These are phyloP conservation scores for Andrena haemorrhoa DNA, from an alignment of 2,888 invertebrate genomes.

Conservation along the genomic window DNA sequence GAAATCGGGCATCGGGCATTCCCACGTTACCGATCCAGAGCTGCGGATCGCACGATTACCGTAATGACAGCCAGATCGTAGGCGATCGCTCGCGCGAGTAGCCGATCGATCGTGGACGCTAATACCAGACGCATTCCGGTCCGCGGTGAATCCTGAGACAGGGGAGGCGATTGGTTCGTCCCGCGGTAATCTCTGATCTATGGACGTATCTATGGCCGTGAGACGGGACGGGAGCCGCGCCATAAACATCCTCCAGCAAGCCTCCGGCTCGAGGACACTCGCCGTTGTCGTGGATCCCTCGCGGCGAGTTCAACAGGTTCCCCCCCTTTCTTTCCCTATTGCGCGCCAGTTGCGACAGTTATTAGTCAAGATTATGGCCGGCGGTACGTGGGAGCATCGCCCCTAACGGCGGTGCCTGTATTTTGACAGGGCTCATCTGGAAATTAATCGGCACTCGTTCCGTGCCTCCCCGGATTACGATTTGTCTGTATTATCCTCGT, in stretches of 20 bases:
- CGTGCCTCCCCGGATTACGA: constrained; percentile 80
- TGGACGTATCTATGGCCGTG: constrained; percentile 62
- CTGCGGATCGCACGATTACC: constrained; percentile 35
- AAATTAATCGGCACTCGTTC: constrained; percentile 82
- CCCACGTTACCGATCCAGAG: constrained; percentile 52
- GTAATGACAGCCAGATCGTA: constrained; percentile 28
- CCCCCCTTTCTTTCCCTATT: constrained; percentile 46
- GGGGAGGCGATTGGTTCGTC: constrained; percentile 64
- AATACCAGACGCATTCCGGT: constrained; percentile 38
- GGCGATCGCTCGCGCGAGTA: constrained; percentile 31
- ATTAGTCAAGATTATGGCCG: constrained; percentile 81
- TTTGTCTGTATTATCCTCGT: constrained; percentile 81
- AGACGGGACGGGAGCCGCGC: constrained; percentile 43
- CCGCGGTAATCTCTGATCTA: constrained; percentile 67
- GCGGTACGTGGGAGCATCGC: constrained; percentile 64
- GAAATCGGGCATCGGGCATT: constrained; percentile 3
- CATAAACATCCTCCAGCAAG: constrained; percentile 33
- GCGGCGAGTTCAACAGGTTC: constrained; percentile 57
- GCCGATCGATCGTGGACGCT: constrained; percentile 40
- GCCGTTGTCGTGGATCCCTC: constrained; percentile 41
- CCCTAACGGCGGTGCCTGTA: constrained; percentile 74
- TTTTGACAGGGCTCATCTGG: constrained; percentile 83
- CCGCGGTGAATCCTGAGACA: constrained; percentile 45
- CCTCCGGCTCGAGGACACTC: constrained; percentile 28
- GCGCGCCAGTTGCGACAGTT: constrained; percentile 76